phyloP scores from a whole-genome alignment of 2,888 invertebrate genomes.

The Erannis defoliaria region DNA sequence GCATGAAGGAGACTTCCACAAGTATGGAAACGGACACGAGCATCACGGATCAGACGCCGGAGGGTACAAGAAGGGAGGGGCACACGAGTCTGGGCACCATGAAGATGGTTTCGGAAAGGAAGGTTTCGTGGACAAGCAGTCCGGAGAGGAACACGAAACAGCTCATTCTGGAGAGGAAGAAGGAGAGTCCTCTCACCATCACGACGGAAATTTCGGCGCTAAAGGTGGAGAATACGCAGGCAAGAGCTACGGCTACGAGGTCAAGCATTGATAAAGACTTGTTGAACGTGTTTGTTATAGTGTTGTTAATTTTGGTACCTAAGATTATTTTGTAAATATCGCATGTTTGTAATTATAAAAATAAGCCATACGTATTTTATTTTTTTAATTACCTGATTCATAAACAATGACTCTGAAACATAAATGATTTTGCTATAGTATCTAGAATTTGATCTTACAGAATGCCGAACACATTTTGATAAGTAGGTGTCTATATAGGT shows the following conservation, averaged over 20 bases:
- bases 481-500: no score
- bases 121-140: conserved; percentile 84
- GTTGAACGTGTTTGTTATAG: conserved; percentile 65
- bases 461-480: no score
- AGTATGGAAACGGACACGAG: conserved; percentile 83
- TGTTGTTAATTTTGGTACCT: conserved; percentile 70
- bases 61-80: conserved; percentile 82
- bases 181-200: conserved; percentile 77
- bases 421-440: background rate
- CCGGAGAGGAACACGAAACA: conserved; percentile 68
- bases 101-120: conserved; percentile 78
- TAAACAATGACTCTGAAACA: no score
- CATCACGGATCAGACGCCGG: conserved; percentile 83
- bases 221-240: conserved; percentile 61
- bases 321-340: conserved; percentile 74
- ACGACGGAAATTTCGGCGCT: conserved; percentile 81
- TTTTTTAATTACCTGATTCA: no score
- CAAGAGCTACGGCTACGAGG: conserved; percentile 78
- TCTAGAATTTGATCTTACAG: background rate
- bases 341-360: conserved; percentile 63
- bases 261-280: conserved; percentile 66
- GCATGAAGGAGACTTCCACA: conserved; percentile 86
- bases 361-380: conserved; percentile 57
- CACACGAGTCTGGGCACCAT: conserved; percentile 83
- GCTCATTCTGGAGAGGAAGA: conserved; percentile 84